Base-by-base conservation (phyloP, 2,113 vertebrate genomes). In the Bambusicola thoracicus region DNA sequence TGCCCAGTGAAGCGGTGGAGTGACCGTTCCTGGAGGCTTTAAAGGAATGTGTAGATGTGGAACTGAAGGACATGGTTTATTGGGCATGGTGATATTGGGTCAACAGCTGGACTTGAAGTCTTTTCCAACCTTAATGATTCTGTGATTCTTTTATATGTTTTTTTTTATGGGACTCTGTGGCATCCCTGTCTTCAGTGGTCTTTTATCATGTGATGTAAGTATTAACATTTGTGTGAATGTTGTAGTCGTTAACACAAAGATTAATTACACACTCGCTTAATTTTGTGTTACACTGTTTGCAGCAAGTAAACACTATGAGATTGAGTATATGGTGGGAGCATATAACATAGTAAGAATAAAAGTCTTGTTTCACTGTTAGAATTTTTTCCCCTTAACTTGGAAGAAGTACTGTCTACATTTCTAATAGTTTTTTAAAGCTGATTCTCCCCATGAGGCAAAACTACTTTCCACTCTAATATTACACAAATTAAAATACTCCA, bases 391-490 rank as follows among this genome's bases (percentile, higher is more conserved):
- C 67, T 66, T 66, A 29, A 8, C 41, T 38, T 69, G 25, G 68
- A 76, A 67, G 10, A 58, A 62, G 19, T 29, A 7, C n/a, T 11
- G 2, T 32, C 59, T 34, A n/a, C 13, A 4, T 89, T 56, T 43
- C 66, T 85, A 53, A 3, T 13, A 30, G 22, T 5, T 73, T 55
- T 83, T 58, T 44, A 49, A 6, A 20, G 34, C 34, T 82, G 49
- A 19, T 74, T 63, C 59, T 80, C 51, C 73, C 69, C 40, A 58
- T 55, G 74, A 70, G 22, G 66, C 40, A 78, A 95, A 95, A n/a
- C 58, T 32, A 8, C n/a, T 91, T 87, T 75, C 53, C 36, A 40
- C 58, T 59, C 29, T 30, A 76, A 80, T 53, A 66, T 44, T 7
- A 59, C 8, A 38, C 43, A 78, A 68, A 90, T 92, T 7, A 67